Evolutionary conservation across 2,888 invertebrate species (phyloP).

Genomic region (Phaedon cochleariae): DNA sequence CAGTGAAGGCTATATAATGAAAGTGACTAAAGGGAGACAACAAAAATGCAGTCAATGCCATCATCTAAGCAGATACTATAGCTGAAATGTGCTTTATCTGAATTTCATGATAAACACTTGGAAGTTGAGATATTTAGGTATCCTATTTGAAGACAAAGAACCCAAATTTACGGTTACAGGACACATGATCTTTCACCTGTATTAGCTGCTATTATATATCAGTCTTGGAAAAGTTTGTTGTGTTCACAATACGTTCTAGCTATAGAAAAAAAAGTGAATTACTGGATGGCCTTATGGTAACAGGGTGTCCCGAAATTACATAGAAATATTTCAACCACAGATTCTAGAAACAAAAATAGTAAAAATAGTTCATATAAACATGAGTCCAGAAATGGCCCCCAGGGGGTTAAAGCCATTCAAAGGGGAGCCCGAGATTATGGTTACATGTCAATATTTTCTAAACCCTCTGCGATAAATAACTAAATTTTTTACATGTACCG

Average conservation of each 20-base stretch:
- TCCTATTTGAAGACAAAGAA: background rate
- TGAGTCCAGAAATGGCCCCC: no score
- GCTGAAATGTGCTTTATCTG: background rate
- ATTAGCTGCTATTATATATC: background rate
- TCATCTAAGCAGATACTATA: background rate
- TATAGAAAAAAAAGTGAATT: no score
- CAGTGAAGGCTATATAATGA: slow-evolving; percentile 40
- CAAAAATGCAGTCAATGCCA: background rate
- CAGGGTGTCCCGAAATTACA: no score
- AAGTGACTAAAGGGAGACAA: slow-evolving; percentile 16
- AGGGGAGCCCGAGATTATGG: no score
- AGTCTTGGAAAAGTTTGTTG: background rate
- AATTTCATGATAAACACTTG: background rate
- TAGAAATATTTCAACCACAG: no score
- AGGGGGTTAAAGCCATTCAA: no score
- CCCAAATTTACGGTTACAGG: background rate
- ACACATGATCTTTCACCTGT: background rate
- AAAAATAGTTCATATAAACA: no score
- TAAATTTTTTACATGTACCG: no score
- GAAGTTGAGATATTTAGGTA: background rate
- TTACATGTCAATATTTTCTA: no score
- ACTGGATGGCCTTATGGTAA: background rate
- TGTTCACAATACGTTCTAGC: background rate
- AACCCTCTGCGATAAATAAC: no score
- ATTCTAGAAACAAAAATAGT: no score